Evolutionary conservation across 2,113 vertebrate species (phyloP), one percentile per base, ranked within the genome.

Genomic region (Odontophorus gujanensis): DNA sequence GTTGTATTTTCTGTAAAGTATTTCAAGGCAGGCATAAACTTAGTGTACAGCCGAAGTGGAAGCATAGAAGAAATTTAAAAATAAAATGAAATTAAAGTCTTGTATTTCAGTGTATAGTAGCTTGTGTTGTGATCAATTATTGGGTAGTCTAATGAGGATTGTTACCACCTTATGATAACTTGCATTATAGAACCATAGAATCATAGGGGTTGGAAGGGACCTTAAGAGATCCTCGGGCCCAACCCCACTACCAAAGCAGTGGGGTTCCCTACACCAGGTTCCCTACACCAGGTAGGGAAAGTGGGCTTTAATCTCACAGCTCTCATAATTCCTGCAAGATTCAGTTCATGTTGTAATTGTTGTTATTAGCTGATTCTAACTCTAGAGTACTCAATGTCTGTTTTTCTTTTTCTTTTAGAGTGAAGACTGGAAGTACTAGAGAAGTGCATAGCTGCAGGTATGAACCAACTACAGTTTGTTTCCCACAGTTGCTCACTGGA

Each of bases 381-480:
- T 67, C 59, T 25, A 17, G 19, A 71, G 7, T 77, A 30, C 34
- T 91, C 43, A 95, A 4, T 76, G 47, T 72, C 81, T 95, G 65
- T 96, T 75, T 93, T 93, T 90, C 38, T 68, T 95, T 96, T 3
- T 92, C 51, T 97, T 97, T 94, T 85, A 98, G 97, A 97, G 90
- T 95, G 97, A 97, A 97, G 97, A 97, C 91, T 96, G 95, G 89
- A 96, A 97, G 95, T 0, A 28, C 89, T 91, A 69, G 91, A 96
- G 50, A 96, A 77, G 95, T 91, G 75, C 22, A 0, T 96, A 97
- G 92, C 91, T 89, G 85, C 96, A 98, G 96, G 96, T 97, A 97
- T 73, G 97, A 88, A 85, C 58, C 75, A 47, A 30, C 55, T 92
- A 43, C 69, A 91, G 77, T 75, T 78, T 95, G 53, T 73, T 85